These are phyloP conservation scores for Corythaixoides concolor DNA, from an alignment of 2,113 vertebrate genomes.

Conservation along the genomic window DNA sequence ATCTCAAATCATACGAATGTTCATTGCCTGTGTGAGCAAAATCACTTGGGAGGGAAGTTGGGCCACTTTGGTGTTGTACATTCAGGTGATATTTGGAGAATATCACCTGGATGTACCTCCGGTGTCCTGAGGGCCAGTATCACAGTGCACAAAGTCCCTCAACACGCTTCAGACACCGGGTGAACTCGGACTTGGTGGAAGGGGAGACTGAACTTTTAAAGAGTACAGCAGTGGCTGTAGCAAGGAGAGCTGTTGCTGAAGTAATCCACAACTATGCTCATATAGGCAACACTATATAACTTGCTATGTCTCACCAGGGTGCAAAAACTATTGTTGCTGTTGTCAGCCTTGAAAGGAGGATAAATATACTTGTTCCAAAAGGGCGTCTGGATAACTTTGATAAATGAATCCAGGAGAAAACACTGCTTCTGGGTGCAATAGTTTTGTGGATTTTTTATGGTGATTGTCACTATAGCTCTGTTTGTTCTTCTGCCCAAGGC, in stretches of 20 bases:
- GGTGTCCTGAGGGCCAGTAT: slow-evolving; percentile 19
- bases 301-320: slow-evolving; percentile 53
- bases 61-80: slow-evolving; percentile 21
- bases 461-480: slow-evolving; percentile 59
- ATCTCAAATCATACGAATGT: not conserved
- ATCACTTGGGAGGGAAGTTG: slow-evolving; percentile 11
- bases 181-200: not conserved
- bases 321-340: slow-evolving; percentile 63
- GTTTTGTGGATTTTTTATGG: slow-evolving; percentile 59
- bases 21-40: slow-evolving; percentile 32
- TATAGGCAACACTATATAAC: not conserved
- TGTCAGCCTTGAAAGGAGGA: slow-evolving; percentile 63
- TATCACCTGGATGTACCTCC: not conserved
- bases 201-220: slow-evolving; percentile 28
- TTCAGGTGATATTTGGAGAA: slow-evolving; percentile 36
- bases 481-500: slow-evolving; percentile 32
- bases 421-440: slow-evolving; percentile 71
- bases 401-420: slow-evolving; percentile 75
- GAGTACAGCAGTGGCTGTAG: slow-evolving; percentile 12
- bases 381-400: slow-evolving; percentile 61
- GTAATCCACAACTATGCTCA: slow-evolving; percentile 25
- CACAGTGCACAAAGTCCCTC: not conserved
- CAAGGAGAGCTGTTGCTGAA: slow-evolving; percentile 39
- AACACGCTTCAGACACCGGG: slow-evolving; percentile 19
- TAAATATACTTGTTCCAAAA: slow-evolving; percentile 68